Evolutionary conservation across 2,888 invertebrate species (phyloP).

Genomic region (Mellilla xanthometata): DNA sequence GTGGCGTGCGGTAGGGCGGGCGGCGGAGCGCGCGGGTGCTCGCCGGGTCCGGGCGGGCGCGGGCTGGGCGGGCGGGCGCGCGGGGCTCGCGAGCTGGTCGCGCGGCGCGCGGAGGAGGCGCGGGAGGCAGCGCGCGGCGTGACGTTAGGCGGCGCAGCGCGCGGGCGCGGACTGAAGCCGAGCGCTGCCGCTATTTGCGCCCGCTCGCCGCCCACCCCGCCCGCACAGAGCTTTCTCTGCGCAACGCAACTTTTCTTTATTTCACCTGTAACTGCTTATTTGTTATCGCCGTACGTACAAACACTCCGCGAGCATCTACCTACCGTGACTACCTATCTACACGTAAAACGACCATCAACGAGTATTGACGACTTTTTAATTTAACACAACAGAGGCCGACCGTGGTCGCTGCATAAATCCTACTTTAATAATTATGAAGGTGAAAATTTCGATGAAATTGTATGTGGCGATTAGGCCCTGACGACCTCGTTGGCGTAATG

Average conservation of each 20-base stretch:
- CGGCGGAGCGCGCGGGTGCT: background rate
- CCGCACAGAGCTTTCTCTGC: slow-evolving; percentile 74
- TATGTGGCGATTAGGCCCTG: no score
- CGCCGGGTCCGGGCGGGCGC: slow-evolving; percentile 10
- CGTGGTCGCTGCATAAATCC: no score
- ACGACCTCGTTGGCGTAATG: no score
- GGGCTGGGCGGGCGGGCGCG: slow-evolving; percentile 30
- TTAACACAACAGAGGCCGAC: no score
- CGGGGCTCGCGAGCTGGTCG: slow-evolving; percentile 18
- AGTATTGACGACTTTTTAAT: no score
- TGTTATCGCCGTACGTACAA: slow-evolving; percentile 12
- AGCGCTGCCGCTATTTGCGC: slow-evolving; percentile 74
- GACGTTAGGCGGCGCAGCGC: slow-evolving; percentile 39
- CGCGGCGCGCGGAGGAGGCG: slow-evolving; percentile 16
- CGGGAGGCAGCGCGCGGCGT: no score
- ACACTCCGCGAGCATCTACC: no score
- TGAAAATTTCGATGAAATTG: no score
- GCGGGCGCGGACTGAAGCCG: slow-evolving; percentile 57
- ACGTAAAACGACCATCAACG: slow-evolving; percentile 18
- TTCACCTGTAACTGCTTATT: slow-evolving; percentile 45
- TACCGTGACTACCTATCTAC: slow-evolving; percentile 8
- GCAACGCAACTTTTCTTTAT: slow-evolving; percentile 69
- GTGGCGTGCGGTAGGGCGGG: slow-evolving; percentile 16
- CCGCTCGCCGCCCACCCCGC: slow-evolving; percentile 65
- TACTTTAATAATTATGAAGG: no score